Conservation (phyloP, 2,113 vertebrate genomes). For the Hemibates koningsi region DNA sequence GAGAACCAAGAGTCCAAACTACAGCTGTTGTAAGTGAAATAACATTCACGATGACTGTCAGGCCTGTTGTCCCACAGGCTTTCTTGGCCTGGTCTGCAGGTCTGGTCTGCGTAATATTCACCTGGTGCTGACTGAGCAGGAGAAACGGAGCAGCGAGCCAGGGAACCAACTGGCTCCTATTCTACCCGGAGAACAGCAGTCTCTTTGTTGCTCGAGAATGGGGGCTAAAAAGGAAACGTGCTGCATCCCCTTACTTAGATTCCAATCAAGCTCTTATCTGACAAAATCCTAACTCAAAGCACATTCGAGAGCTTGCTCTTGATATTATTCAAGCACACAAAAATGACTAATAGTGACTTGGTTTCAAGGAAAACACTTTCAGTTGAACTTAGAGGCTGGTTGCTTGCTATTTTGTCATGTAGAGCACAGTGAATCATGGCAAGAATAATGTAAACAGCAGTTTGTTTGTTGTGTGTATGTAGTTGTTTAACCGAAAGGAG, state of each 20-base stretch:
- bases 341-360: neutral
- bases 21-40: neutral
- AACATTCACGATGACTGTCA: neutral
- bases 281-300: neutral
- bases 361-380: neutral
- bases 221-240: neutral
- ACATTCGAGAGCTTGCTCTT: neutral
- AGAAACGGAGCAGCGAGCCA: neutral
- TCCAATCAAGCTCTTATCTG: neutral
- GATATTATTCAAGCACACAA: neutral
- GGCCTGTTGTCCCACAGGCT: neutral
- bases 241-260: neutral
- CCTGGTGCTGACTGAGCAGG: slow-evolving; percentile 38
- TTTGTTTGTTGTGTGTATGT: neutral
- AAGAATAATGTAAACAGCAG: neutral
- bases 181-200: slow-evolving; percentile 36
- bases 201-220: slow-evolving; percentile 44
- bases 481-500: neutral
- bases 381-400: neutral
- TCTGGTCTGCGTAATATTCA: slow-evolving; percentile 13
- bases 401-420: neutral
- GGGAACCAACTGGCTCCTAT: neutral
- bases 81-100: neutral
- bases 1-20: neutral
- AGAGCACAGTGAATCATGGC: neutral